phyloP scores from a whole-genome alignment of 2,888 invertebrate genomes.

The Melinaea marsaeus region DNA sequence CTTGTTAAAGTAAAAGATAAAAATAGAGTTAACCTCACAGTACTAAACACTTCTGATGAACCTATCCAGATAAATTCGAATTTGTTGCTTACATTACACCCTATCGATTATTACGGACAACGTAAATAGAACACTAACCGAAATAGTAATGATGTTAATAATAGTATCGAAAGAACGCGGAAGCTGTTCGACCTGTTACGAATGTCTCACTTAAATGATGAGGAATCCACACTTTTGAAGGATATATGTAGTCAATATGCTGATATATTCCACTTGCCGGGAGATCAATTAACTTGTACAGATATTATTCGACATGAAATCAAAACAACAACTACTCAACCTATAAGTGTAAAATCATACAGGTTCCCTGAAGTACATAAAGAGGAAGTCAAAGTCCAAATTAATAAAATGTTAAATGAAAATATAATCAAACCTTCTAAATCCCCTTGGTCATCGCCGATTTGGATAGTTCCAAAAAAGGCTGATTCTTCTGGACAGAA shows the following conservation, averaged over 20 bases:
- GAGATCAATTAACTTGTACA: slow-evolving; percentile 14
- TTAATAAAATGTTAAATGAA: slow-evolving; percentile 32
- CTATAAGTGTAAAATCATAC: slow-evolving; percentile 20
- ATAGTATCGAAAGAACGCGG: slow-evolving; percentile 10
- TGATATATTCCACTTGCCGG: slow-evolving; percentile 16
- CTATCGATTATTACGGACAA: neutral
- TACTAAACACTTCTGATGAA: slow-evolving; percentile 20
- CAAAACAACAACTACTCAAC: slow-evolving; percentile 7
- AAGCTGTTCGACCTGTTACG: slow-evolving; percentile 27
- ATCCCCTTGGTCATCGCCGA: slow-evolving; percentile 33
- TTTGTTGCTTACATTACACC: slow-evolving; percentile 16
- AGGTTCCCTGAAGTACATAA: slow-evolving; percentile 34
- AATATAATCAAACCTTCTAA: slow-evolving; percentile 33
- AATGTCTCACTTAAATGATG: slow-evolving; percentile 28
- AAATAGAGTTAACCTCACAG: slow-evolving; percentile 14
- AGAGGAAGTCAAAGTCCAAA: slow-evolving; percentile 29
- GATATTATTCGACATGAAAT: slow-evolving; percentile 4
- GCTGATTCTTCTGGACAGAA: slow-evolving; percentile 27
- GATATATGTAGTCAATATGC: slow-evolving; percentile 28
- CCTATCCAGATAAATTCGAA: slow-evolving; percentile 14
- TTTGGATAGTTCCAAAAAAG: slow-evolving; percentile 30
- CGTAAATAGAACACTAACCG: neutral
- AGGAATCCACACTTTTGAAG: slow-evolving; percentile 22
- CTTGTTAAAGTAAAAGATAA: slow-evolving; percentile 14
- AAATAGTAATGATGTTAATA: neutral